Base-by-base conservation (phyloP, 35 echinoderm and acorn worm genomes). In the Lytechinus variegatus region DNA sequence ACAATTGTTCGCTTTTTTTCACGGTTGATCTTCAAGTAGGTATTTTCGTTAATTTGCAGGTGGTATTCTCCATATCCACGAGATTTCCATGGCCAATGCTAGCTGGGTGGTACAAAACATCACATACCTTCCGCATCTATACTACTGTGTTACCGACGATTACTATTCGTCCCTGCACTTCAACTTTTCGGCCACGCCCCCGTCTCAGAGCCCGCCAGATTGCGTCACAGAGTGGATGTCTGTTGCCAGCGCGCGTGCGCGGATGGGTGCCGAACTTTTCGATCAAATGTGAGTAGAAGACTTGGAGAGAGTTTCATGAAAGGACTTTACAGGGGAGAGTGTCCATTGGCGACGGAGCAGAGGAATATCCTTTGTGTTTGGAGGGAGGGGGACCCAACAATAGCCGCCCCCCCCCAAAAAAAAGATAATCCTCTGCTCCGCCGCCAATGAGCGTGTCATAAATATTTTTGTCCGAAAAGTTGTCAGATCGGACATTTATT, bases 41-140 rank as follows among this genome's bases (percentile, higher is more conserved):
- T 4, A 14, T 16, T 16, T 66, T 66, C 5, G 11, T 66, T 66
- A 16, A 54, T 44, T 0, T 44, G 33, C 33, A 96, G 96, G 96
- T 89, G 96, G 88, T 87, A 90, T 92, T 86, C 95, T 97, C 54
- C 96, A 97, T 72, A n/a, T 95, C 10, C 96, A 97, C 90, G 95
- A 94, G 44, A 61, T 90, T 9, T 94, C 95, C 54, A 60, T 95
- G 24, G 91, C 55, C 10, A 95, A 94, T 79, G 21, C 95, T 2
- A 54, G 9, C 33, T 97, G 96, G 96, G 91, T 97, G 1, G 88
- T 97, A 53, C 27, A 94, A 51, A 94, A 97, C n/a, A 27, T 94
- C 8, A 97, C 96, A 10, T 95, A 97, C 91, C 90, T 94, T 51
- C 92, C 89, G 54, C 5, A 95, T 66, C 56, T 95, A 9, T 97